Evolutionary conservation across 2,113 vertebrate genomes (phyloP), one percentile per base, ranked within the genome.

Genomic region (Egretta garzetta): DNA sequence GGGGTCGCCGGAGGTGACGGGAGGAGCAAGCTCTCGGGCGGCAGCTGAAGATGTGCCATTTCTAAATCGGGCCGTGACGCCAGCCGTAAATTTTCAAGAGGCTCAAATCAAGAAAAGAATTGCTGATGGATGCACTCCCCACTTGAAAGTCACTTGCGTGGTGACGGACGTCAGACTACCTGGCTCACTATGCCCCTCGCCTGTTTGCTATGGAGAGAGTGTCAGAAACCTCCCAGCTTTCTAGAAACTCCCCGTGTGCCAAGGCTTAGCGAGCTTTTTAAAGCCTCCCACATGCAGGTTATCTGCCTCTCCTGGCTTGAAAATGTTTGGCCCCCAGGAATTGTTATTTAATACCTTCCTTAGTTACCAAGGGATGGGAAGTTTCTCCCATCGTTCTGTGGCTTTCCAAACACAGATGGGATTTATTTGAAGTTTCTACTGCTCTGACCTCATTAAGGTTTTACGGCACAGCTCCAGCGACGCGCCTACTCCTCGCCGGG

Each of bases 391-490:
- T 43, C 24, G 2, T 88, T 93, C 87, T 27, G 72, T 0, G 0
- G 93, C 86, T 91, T 96, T 96, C 88, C 75, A 93, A 96, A 92
- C 93, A 92, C 96, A 97, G 96, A 96, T 95, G 95, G 95, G 95
- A 95, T 95, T 96, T 96, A 92, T 84, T 84, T 94, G 88, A 86
- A 83, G 94, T 80, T 96, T 77, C 93, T 88, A 64, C 68, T 8
- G 26, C 93, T 90, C 86, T 77, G 86, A 91, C 68, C 93, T 94
- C 93, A 88, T 96, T 94, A 94, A 92, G 0, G 3, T 92, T 91
- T 95, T 80, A 97, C 12, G 37, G 95, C 79, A 70, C 1, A 8
- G 88, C 68, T 96, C 80, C 88, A 91, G 68, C n/a, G 8, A 72
- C 9, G 19, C 4, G 6, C 79, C 85, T 79, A 18, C 91, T 93